A percentile compares a stretch with the other conserved stretches of the same genome.
Conservation (phyloP, 2,888 invertebrate genomes). For the Mystacides longicornis region DNA sequence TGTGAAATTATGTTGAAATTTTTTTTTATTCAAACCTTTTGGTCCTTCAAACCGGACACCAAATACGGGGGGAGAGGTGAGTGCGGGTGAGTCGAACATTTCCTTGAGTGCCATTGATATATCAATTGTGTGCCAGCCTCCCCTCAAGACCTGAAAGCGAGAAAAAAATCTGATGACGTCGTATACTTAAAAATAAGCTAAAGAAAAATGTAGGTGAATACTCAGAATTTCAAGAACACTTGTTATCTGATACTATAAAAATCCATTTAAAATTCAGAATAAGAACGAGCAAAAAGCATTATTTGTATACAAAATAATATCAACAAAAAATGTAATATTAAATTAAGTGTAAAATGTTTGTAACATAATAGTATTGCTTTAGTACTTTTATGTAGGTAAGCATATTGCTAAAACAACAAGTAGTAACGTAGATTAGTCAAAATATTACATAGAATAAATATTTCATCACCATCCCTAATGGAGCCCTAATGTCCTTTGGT, state of each 20-base stretch:
- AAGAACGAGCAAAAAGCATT: background rate
- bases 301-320: no score
- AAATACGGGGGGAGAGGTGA: constrained; percentile 21
- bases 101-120: constrained; percentile 28
- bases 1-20: background rate
- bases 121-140: constrained; percentile 27
- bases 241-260: background rate
- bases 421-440: no score
- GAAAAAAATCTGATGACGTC: constrained; percentile 6
- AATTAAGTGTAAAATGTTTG: no score
- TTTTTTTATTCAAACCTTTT: constrained; percentile 17
- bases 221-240: background rate
- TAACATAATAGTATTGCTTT: no score
- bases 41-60: constrained; percentile 28
- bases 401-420: no score
- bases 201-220: background rate
- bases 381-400: no score
- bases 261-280: no score
- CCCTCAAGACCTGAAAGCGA: constrained; percentile 24
- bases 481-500: no score
- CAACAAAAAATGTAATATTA: no score
- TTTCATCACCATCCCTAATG: no score
- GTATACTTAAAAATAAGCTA: background rate
- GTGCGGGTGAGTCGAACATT: constrained; percentile 26
- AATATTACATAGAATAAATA: no score